Conservation (phyloP, 2,797 vertebrate genomes). For the Mus spretus region DNA sequence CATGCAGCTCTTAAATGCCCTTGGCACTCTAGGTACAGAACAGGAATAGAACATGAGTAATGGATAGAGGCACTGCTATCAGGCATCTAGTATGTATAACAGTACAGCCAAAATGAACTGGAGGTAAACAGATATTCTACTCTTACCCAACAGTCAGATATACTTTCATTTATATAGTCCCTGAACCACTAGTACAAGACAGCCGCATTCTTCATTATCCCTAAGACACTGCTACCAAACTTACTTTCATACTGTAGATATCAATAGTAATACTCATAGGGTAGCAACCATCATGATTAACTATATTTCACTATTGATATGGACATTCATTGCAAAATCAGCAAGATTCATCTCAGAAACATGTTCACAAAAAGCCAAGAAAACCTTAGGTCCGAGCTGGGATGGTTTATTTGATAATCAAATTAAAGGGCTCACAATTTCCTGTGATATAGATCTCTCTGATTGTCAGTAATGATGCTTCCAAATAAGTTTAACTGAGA, state of each 20-base stretch:
- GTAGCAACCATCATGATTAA: too few species aligned
- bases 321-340: background rate
- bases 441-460: background rate
- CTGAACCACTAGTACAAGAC: background rate
- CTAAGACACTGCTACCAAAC: background rate
- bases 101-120: background rate
- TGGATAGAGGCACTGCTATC: background rate
- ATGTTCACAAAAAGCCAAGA: background rate
- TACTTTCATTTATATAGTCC: background rate
- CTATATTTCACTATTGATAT: too few species aligned
- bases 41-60: background rate
- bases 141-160: background rate
- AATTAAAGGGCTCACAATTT: background rate
- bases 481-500: background rate
- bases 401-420: background rate
- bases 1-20: background rate
- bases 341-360: rapidly evolving
- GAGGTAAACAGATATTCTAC: background rate
- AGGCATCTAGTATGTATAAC: background rate
- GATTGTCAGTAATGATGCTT: background rate
- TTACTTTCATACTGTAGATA: background rate
- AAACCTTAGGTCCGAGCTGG: background rate
- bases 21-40: background rate
- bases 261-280: background rate
- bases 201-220: background rate